These are phyloP conservation scores for Lonchura striata DNA, from an alignment of 2,113 vertebrate genomes.

Conservation along the genomic window DNA sequence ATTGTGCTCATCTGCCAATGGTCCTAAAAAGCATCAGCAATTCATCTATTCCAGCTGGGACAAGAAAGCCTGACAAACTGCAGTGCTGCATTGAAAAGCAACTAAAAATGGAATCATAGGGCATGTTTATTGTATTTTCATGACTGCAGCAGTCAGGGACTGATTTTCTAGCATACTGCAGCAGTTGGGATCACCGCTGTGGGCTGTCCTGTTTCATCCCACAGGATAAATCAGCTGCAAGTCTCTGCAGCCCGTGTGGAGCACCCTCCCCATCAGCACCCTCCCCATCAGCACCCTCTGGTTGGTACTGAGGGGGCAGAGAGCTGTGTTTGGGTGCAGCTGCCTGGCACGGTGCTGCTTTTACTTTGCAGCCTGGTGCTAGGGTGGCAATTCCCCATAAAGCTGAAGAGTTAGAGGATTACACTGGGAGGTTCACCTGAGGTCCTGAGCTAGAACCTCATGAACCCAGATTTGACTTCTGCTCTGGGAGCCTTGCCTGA, in stretches of 20 bases:
- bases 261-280: not conserved
- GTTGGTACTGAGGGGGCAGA: not conserved
- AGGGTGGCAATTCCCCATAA: not conserved
- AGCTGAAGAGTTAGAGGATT: not conserved
- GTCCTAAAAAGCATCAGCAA: conserved; percentile 67
- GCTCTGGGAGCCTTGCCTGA: not conserved
- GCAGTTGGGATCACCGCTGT: conserved; percentile 23
- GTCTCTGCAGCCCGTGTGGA: not conserved
- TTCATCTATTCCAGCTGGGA: conserved; percentile 67
- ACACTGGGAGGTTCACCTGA: not conserved
- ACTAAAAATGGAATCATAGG: conserved; percentile 59
- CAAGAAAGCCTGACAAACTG: conserved; percentile 59
- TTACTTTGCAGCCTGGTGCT: not conserved
- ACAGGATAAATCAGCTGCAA: conserved; percentile 7
- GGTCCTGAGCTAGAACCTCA: not conserved
- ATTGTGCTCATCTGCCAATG: conserved; percentile 61
- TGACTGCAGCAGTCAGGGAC: conserved; percentile 41
- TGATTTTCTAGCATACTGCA: conserved; percentile 18
- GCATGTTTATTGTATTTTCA: conserved; percentile 55
- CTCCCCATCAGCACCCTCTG: not conserved
- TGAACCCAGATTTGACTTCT: not conserved
- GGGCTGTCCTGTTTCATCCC: conserved; percentile 36
- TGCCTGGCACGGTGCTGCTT: not conserved
- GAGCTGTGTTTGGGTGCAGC: not conserved
- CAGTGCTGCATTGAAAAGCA: conserved; percentile 36